A percentile compares a stretch with the other conserved stretches of the same genome.
phyloP scores from a whole-genome alignment of 2,113 vertebrate species.

The Plecotus auritus region DNA sequence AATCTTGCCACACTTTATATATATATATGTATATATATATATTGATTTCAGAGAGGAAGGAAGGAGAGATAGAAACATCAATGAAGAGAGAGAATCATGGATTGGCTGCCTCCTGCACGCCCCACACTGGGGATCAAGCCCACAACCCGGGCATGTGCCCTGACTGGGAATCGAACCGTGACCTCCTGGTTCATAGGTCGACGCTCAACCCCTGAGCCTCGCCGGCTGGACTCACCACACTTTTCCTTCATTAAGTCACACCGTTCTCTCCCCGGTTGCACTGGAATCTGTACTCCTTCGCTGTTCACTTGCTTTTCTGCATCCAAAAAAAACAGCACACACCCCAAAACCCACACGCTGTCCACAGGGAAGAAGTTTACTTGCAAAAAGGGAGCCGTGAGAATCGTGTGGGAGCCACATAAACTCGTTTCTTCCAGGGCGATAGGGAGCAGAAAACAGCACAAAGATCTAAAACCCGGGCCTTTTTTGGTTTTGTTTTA shows the following conservation, averaged over 20 bases:
- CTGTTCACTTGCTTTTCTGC: neutral
- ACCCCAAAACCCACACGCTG: neutral
- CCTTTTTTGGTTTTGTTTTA: neutral
- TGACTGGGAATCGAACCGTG: no score
- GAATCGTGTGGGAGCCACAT: neutral
- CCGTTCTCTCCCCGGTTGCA: neutral
- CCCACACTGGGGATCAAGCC: no score
- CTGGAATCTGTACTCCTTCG: neutral
- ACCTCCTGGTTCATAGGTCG: no score
- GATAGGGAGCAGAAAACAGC: neutral
- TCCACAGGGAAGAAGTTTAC: neutral
- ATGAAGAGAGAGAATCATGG: no score
- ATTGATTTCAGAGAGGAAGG: no score
- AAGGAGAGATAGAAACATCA: no score
- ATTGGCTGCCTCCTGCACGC: no score
- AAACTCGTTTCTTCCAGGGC: neutral
- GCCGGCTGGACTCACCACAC: neutral
- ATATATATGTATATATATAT: no score
- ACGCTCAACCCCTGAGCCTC: no score
- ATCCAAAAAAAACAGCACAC: no score
- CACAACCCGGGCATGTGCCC: no score
- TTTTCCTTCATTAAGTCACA: neutral
- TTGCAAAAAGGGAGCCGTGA: neutral
- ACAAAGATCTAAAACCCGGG: neutral
- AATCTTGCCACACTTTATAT: neutral